Conservation (phyloP, 2,797 vertebrate genomes). For the Syngnathus acus region DNA sequence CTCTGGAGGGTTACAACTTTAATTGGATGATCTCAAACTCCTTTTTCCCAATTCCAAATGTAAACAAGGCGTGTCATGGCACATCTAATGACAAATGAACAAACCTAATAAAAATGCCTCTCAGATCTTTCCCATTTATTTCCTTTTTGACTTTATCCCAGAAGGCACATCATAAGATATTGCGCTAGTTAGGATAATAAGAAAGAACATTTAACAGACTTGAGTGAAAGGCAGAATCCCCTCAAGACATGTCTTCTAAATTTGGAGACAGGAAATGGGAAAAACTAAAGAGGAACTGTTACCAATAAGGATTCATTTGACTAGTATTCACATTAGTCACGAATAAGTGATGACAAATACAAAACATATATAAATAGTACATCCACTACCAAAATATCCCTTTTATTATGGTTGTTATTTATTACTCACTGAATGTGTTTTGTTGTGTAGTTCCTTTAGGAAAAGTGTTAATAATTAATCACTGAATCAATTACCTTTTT, state of each 20-base stretch:
- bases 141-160: slow-evolving; percentile 6
- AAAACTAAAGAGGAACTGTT: neutral
- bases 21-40: slow-evolving; percentile 71
- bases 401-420: neutral
- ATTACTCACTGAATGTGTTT: neutral
- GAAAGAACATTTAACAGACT: neutral
- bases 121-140: slow-evolving; percentile 34
- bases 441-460: neutral
- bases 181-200: neutral
- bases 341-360: neutral
- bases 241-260: neutral
- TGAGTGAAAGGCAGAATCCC: neutral
- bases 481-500: neutral
- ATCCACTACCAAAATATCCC: neutral
- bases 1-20: slow-evolving; percentile 68
- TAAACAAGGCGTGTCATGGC: slow-evolving; percentile 65
- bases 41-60: slow-evolving; percentile 70
- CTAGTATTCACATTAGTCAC: neutral
- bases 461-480: neutral
- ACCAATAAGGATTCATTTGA: neutral
- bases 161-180: neutral
- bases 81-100: slow-evolving; percentile 71
- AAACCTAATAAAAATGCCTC: slow-evolving; percentile 46
- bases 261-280: neutral
- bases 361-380: neutral